Conservation (phyloP, 2,797 vertebrate species). For the Onychomys arenicola region DNA sequence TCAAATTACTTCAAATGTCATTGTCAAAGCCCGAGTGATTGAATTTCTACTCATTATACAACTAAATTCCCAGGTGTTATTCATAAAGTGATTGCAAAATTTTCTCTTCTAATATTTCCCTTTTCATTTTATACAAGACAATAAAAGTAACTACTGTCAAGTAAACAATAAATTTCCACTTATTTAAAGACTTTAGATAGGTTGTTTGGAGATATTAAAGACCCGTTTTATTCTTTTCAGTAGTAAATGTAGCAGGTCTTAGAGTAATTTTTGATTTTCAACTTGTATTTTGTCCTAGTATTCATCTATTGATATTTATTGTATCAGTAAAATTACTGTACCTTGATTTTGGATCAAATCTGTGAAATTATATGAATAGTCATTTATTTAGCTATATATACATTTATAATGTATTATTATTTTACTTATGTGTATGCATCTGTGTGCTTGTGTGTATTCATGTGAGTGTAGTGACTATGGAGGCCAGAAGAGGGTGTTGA, state of each 20-base stretch:
- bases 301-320: constrained; percentile 59
- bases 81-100: neutral
- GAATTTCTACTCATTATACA: neutral
- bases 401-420: neutral
- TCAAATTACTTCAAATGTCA: constrained; percentile 39
- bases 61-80: constrained; percentile 17
- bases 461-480: neutral
- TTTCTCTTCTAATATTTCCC: constrained; percentile 7
- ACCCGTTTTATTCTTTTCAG: constrained; percentile 25
- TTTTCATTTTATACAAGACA: constrained; percentile 13
- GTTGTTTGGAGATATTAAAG: neutral
- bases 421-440: neutral
- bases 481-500: neutral
- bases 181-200: constrained; percentile 29
- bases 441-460: neutral
- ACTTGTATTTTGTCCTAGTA: constrained; percentile 53
- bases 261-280: constrained; percentile 58
- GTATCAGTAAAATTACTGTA: constrained; percentile 7
- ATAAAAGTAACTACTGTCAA: neutral
- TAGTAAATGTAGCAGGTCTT: constrained; percentile 13
- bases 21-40: neutral
- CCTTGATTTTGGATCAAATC: neutral
- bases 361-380: constrained; percentile 20
- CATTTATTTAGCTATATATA: constrained; percentile 1
- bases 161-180: constrained; percentile 45